Conservation (phyloP, 2,888 invertebrate genomes). For the Lochmaea capreae region DNA sequence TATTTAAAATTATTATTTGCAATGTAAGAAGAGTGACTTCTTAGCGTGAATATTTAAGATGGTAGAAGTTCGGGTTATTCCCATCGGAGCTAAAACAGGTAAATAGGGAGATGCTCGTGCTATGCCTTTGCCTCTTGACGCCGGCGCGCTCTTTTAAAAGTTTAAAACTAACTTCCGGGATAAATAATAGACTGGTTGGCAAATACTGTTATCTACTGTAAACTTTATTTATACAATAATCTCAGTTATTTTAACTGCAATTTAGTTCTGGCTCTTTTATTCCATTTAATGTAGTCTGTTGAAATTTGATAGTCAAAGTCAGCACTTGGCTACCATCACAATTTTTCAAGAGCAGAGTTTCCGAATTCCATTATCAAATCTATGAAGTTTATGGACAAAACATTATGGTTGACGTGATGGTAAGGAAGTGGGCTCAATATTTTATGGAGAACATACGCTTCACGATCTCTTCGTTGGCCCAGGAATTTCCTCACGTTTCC, state of each 20-base stretch:
- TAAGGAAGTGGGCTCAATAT: too few species aligned
- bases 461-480: too few species aligned
- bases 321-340: too few species aligned
- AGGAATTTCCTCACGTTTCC: too few species aligned
- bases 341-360: too few species aligned
- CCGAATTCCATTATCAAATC: too few species aligned
- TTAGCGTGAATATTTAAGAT: slow-evolving; percentile 57
- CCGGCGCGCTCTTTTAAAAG: slow-evolving; percentile 29
- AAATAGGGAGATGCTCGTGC: slow-evolving; percentile 43
- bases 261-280: neutral
- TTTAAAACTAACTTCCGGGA: slow-evolving; percentile 43
- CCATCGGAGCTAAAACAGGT: slow-evolving; percentile 48
- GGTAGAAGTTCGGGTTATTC: slow-evolving; percentile 51
- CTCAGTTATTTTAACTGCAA: neutral
- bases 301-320: too few species aligned
- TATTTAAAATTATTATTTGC: slow-evolving; percentile 48
- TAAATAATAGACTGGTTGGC: slow-evolving; percentile 46
- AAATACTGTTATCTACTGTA: slow-evolving; percentile 6
- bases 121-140: neutral
- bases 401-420: too few species aligned
- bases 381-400: too few species aligned
- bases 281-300: neutral
- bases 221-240: neutral
- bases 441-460: too few species aligned
- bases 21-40: slow-evolving; percentile 53